Base-by-base conservation (phyloP, 2,888 invertebrate genomes). In the Eubasilissa splendida region DNA sequence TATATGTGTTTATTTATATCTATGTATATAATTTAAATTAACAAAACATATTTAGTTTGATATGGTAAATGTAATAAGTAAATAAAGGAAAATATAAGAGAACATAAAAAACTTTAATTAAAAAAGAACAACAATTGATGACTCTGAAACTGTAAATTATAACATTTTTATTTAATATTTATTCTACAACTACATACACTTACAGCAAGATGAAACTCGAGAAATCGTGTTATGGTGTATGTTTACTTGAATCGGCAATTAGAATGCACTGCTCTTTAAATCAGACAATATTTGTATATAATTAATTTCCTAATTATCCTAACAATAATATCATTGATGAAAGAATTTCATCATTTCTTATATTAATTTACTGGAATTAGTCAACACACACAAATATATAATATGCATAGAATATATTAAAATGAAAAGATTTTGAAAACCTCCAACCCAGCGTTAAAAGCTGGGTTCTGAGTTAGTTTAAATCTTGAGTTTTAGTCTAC, bases 191-290 rank as follows among this genome's bases (percentile, higher is more conserved):
- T 83, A 80, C 82, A 76, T 78, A 79, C 83, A 82, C 71, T 80
- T 78, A 83, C 76, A 82, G 80, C 74, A 68, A 79, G 75, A 81
- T 83, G 68, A 80, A 81, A 77, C n/a, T 76, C 74, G 73, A 65
- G 42, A 42, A 42, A 42, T 42, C 42, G 4, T 42, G 42, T 63
- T 71, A 77, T 77, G 52, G 53, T 63, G 56, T 74, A 56, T 75
- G 53, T 74, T 74, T 22, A 22, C 1, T 22, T 77, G 77, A 73
- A 71, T 58, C 63, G 33, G 59, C 50, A 56, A 63, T 74, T 12
- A 63, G 33, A 68, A 68, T 52, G 42, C 14, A 65, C 33, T 68
- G n/a, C 66, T 50, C 31, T 11, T 58, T 4, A 22, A 22, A 75
- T 50, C 12, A 50, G 22, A 14, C 33, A 11, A 60, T 66, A 42